These are phyloP conservation scores for Melanotaenia parkinsoni DNA, from an alignment of 2,797 vertebrate genomes.

Conservation along the genomic window DNA sequence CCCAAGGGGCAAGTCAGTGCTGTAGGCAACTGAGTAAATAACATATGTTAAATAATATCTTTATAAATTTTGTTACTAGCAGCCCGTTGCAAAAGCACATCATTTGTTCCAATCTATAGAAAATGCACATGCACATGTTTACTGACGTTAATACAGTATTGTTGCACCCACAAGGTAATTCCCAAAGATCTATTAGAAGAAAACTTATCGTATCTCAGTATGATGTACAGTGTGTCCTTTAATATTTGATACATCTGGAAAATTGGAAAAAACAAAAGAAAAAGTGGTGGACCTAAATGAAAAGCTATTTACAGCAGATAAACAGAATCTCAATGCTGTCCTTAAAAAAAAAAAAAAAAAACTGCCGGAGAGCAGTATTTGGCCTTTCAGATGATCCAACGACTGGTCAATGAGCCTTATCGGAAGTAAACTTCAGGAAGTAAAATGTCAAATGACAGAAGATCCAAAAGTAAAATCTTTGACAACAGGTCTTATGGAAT, in stretches of 20 bases:
- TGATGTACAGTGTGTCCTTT: not conserved
- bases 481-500: too few relatives aligned
- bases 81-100: not conserved
- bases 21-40: not conserved
- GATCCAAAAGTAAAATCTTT: too few relatives aligned
- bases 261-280: not conserved
- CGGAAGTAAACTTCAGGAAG: not conserved
- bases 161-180: not conserved
- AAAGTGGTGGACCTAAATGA: not conserved
- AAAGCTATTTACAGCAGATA: not conserved
- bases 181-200: not conserved
- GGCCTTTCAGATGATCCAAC: not conserved
- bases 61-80: not conserved
- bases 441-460: not conserved
- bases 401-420: not conserved
- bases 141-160: not conserved
- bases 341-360: not conserved
- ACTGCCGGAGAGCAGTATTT: not conserved
- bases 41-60: not conserved
- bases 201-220: not conserved
- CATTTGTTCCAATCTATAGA: not conserved
- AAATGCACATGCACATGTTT: not conserved
- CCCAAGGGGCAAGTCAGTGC: not conserved
- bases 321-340: not conserved
- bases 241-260: not conserved